These are phyloP conservation scores for Agrypnus murinus DNA, from an alignment of 2,888 invertebrate species.

Conservation along the genomic window DNA sequence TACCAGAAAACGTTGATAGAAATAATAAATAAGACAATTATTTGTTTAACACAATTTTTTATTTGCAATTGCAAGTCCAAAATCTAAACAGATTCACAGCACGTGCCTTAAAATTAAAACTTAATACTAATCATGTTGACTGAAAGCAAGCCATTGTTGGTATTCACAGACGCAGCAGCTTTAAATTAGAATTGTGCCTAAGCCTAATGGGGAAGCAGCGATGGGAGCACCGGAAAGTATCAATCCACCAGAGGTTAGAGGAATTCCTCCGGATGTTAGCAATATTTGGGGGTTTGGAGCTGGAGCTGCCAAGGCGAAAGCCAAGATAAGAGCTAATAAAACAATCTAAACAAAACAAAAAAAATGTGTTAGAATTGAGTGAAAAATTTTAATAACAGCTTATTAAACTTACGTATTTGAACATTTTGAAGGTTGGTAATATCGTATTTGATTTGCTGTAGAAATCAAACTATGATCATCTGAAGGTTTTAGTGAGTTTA, in stretches of 20 bases:
- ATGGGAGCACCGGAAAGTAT: background rate
- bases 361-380: background rate
- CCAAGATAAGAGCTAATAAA: no score
- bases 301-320: background rate
- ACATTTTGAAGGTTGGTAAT: no score
- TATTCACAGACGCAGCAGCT: background rate
- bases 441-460: no score
- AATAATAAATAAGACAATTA: no score
- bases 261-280: slow-evolving; percentile 1
- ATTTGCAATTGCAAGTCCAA: background rate
- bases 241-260: background rate
- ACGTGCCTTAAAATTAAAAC: background rate
- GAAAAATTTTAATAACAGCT: background rate
- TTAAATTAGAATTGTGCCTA: slow-evolving; percentile 4
- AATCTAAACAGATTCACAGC: background rate
- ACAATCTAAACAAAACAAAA: no score
- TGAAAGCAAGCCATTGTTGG: background rate
- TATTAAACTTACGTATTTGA: background rate
- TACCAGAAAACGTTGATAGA: no score
- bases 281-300: background rate
- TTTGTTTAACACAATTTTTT: no score
- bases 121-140: background rate
- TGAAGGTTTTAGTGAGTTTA: no score
- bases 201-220: background rate
- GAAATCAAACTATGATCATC: no score